phyloP scores from a whole-genome alignment of 1,140 invertebrate genomes.

The Stenopsyche tienmushanensis region DNA sequence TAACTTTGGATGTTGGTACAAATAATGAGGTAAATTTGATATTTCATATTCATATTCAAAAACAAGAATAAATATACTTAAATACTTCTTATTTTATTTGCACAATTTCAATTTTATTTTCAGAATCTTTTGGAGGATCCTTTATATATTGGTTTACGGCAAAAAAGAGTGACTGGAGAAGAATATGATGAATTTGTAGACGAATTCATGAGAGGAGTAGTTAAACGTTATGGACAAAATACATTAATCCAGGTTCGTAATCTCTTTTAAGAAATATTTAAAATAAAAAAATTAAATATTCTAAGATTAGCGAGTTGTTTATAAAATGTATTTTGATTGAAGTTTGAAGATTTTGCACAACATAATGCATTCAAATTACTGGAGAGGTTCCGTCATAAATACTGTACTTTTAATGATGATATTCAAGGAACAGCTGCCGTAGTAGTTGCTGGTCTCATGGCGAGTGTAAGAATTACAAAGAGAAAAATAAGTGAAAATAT shows the following conservation, averaged over 20 bases:
- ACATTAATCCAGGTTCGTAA: slow-evolving; percentile 73
- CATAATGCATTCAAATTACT: slow-evolving; percentile 90
- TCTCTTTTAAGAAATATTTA: slow-evolving; percentile 6
- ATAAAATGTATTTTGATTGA: slow-evolving; percentile 46
- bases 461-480: slow-evolving; percentile 76
- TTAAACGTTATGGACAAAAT: slow-evolving; percentile 87
- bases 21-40: slow-evolving; percentile 71
- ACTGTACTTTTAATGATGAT: slow-evolving; percentile 97
- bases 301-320: not conserved
- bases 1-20: slow-evolving; percentile 91
- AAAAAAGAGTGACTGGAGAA: slow-evolving; percentile 80
- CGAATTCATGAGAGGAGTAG: slow-evolving; percentile 96
- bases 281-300: not conserved
- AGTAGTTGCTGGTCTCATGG: slow-evolving; percentile 86
- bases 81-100: not conserved
- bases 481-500: slow-evolving; percentile 78
- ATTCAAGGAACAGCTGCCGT: slow-evolving; percentile 95
- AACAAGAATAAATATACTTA: not conserved
- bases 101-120: slow-evolving; percentile 29
- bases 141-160: slow-evolving; percentile 90
- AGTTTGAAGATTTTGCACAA: slow-evolving; percentile 97
- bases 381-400: slow-evolving; percentile 81
- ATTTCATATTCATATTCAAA: no score
- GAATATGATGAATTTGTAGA: slow-evolving; percentile 95
- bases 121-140: slow-evolving; percentile 88